Evolutionary conservation across 2,113 vertebrate species (phyloP), one percentile per base, ranked within the genome.

Genomic region (Pipa parva): DNA sequence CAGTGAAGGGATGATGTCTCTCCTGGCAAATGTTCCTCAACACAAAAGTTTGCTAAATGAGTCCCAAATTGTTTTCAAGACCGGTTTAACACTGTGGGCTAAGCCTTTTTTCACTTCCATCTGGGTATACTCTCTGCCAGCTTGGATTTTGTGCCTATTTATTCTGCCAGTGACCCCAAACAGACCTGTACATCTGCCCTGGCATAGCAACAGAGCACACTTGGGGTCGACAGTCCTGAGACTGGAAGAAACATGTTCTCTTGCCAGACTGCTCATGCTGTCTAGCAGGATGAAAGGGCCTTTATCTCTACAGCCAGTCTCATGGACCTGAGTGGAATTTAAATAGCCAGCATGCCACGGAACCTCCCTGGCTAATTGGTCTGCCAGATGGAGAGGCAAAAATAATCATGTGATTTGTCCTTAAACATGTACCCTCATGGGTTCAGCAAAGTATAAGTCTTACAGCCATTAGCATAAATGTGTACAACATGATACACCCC

Each of bases 301-400:
- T 69, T 69, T 50, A 70, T 70, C 48, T 26, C 26, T 29, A n/a
- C n/a, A 50, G 57, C 65, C 58, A 54, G 20, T 25, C 57, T 26
- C 25, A 6, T 13, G 12, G 18, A 54, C 57, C 56, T 29, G 65
- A 37, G 3, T 4, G 3, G 21, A 25, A 59, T 49, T 2, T 7
- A 28, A 39, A 52, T 59, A 20, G 26, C 29, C 20, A 17, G n/a
- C 51, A 17, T 27, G 4, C 36, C 5, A 12, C 17, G 2, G 13
- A 5, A 22, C 13, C 20, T 59, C 45, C 21, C 4, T 50, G 55
- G 31, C 24, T 52, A 1, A 37, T 59, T 59, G 18, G n/a, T 26
- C 26, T 31, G 33, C 66, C 64, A 54, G 24, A 42, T 69, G 57
- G 65, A 68, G 26, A 20, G 24, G 12, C 24, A 13, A 67, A 15